These are phyloP conservation scores for Podocnemis expansa DNA, from an alignment of 2,113 vertebrate species.

Conservation along the genomic window DNA sequence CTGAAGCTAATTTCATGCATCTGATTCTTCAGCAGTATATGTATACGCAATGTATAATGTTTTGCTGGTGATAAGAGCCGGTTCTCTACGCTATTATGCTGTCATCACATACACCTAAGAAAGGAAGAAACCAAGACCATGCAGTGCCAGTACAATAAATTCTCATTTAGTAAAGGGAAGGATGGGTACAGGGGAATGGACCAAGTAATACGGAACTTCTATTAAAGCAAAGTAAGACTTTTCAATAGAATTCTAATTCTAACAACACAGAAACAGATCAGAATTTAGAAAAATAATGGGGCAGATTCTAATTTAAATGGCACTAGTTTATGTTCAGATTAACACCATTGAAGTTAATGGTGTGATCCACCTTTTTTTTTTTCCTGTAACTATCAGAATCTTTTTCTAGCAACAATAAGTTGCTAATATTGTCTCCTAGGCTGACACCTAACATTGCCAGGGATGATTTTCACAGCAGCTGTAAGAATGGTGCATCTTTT, in stretches of 20 bases:
- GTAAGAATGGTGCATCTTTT: not conserved
- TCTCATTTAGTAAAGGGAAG: not conserved
- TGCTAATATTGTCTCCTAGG: not conserved
- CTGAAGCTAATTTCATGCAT: no score
- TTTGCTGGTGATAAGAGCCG: no score
- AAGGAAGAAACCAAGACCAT: not conserved
- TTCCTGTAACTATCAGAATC: not conserved
- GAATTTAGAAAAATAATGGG: not conserved
- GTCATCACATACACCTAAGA: not conserved
- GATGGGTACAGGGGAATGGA: not conserved
- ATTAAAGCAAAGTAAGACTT: not conserved
- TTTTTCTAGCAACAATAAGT: not conserved
- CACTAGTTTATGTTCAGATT: not conserved
- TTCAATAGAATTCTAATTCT: not conserved
- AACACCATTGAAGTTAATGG: not conserved
- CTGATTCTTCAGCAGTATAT: no score
- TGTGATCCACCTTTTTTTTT: not conserved
- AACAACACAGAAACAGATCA: not conserved
- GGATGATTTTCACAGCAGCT: not conserved
- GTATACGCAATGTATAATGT: no score
- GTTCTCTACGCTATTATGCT: not conserved
- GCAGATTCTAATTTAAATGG: not conserved
- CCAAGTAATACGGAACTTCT: not conserved
- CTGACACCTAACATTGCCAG: not conserved
- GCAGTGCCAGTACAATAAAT: not conserved